Base-by-base conservation (phyloP, 2,888 invertebrate species). In the Adelognathus sp. region DNA sequence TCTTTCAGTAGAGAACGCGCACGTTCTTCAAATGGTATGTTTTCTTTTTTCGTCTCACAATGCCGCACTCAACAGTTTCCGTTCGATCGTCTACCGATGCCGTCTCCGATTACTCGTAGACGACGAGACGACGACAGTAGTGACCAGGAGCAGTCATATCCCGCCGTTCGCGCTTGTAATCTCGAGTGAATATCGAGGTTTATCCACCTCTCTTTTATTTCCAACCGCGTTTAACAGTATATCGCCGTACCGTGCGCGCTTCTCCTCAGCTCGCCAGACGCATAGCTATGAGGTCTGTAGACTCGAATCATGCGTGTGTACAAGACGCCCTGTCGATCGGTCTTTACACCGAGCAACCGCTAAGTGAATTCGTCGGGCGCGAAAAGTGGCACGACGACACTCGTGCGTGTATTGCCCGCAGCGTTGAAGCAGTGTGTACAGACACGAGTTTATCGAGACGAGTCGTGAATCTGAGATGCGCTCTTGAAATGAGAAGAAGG, bases 301-400 rank as follows among this genome's bases (percentile, higher is more conserved):
- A 21, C 24, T 39, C 27, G 21, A 39, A 27, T n/a, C 14, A 61
- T 21, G 29, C 24, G 58, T 16, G 2, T 1, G 27, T 60, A 27
- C 9, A 33, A 6, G 31, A 52, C 11, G 21, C 41, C n/a, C 16
- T 27, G 41, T 44, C 56, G 56, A 1, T n/a, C n/a, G 24, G 1
- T 14, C 24, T 39, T 29, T n/a, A 67, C 56, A 67, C 41, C 39
- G 36, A 16, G 36, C 41, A 36, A 54, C 39, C 46, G 60, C 60
- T 52, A 71, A 71, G 21, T 52, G 70, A 71, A 71, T 50, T 36
- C 60, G 27, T 60, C 39, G 52, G 29, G 52, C 29, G 60, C 50
- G 70, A 60, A 60, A 71, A 71, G 70, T 71, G 60, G 60, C 70
- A 71, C 60, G n/a, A n/a, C n/a, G n/a, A 36, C 4, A 11, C 50